Evolutionary conservation across 2,797 vertebrate genomes (phyloP), one percentile per base, ranked within the genome.

Genomic region (Spatula versicolor): DNA sequence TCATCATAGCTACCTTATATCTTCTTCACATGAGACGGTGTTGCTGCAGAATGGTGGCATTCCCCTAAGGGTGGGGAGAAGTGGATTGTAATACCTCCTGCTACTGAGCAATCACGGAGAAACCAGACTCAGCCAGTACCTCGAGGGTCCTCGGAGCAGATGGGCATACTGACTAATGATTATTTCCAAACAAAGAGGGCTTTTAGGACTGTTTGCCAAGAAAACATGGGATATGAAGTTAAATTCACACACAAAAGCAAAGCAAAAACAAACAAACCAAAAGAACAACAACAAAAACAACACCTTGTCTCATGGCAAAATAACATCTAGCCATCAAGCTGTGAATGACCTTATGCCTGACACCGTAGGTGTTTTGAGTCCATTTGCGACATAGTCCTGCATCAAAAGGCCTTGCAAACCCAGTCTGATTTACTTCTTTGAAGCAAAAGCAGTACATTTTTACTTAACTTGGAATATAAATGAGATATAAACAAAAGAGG

Each of bases 321-420:
- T 55, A 25, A 7, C 13, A 11, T 11, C 23, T 1, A 30, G 17
- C 30, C 60, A 19, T 18, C 30, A 18, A 22, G 11, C 10, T 7
- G 26, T 30, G 28, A 30, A 23, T 9, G 20, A 13, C 15, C 45
- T 33, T 37, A 22, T 14, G n/a, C 25, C 25, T 72, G 66, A 22
- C 14, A 16, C 25, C 3, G 0, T 5, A 35, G 39, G 25, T 43
- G 28, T 67, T 28, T 28, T 2, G 4, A 13, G 13, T n/a, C 62
- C 41, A 9, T 25, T 41, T 41, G 31, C 14, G 22, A 75, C 8
- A 13, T 1, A 26, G 39, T 23, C 58, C 63, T 55, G 64, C 39
- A 33, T 37, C 71, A 50, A 50, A 31, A 66, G 18, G 25, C 41
- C 46, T 68, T 33, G 8, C 48, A 68, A 55, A 76, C 23, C 23